Conservation (phyloP, 2,797 vertebrate genomes). For the Lagodon rhomboides region DNA sequence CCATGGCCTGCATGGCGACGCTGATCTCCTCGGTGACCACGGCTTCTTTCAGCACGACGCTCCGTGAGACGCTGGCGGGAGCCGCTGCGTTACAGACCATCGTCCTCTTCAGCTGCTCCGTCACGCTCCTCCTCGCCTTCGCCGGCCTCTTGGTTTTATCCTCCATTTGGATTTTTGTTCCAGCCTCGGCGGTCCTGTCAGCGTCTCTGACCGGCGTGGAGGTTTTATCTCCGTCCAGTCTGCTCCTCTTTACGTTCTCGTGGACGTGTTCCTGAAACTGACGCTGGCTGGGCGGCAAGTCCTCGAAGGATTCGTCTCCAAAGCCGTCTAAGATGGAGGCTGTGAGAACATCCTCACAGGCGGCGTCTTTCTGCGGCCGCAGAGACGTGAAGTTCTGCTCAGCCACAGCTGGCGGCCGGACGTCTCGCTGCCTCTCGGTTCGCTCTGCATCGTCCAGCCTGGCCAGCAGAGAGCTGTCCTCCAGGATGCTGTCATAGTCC, state of each 20-base stretch:
- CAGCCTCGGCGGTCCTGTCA: neutral
- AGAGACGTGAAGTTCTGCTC: neutral
- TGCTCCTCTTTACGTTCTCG: slow-evolving; percentile 31
- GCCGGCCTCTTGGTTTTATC: slow-evolving; percentile 9
- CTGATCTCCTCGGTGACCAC: slow-evolving; percentile 90
- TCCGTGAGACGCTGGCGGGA: slow-evolving; percentile 83
- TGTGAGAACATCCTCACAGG: slow-evolving; percentile 27
- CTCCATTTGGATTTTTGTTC: neutral
- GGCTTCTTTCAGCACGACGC: slow-evolving; percentile 86
- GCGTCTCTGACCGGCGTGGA: slow-evolving; percentile 49
- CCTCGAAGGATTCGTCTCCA: slow-evolving; percentile 73
- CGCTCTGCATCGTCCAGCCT: slow-evolving; percentile 86
- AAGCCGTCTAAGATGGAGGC: slow-evolving; percentile 61
- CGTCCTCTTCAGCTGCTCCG: slow-evolving; percentile 90
- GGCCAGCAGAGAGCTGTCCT: slow-evolving; percentile 87
- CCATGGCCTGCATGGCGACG: slow-evolving; percentile 87
- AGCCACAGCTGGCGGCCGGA: slow-evolving; percentile 32
- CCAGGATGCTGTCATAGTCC: slow-evolving; percentile 89
- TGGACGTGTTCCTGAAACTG: slow-evolving; percentile 77
- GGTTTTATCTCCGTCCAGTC: slow-evolving; percentile 34
- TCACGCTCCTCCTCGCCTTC: slow-evolving; percentile 85
- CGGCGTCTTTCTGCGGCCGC: slow-evolving; percentile 4
- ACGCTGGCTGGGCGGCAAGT: slow-evolving; percentile 88
- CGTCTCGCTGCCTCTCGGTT: slow-evolving; percentile 35
- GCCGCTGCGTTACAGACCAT: slow-evolving; percentile 91